Evolutionary conservation across 1,140 invertebrate species (phyloP).

Genomic region (Drosophila santomea): DNA sequence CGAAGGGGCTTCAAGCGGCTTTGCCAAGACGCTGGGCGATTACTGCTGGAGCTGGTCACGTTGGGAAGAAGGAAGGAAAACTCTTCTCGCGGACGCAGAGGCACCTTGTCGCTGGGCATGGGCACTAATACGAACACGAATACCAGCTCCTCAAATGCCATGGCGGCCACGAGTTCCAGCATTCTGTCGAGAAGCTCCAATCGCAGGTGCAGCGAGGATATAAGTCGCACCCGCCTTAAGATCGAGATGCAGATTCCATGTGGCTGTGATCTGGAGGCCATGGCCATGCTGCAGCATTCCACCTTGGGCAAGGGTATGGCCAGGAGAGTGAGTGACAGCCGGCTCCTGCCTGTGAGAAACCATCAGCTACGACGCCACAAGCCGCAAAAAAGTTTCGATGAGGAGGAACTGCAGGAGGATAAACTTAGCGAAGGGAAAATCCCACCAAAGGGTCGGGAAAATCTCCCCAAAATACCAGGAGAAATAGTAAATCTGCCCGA

Average conservation of each 20-base stretch:
- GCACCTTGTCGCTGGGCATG: conserved; percentile 55
- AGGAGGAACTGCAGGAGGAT: conserved; percentile 33
- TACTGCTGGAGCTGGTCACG: conserved; percentile 64
- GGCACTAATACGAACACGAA: conserved; percentile 67
- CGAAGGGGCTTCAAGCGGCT: conserved; percentile 91
- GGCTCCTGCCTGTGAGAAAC: conserved; percentile 24
- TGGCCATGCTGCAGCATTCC: conserved; percentile 75
- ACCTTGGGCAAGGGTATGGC: conserved; percentile 16
- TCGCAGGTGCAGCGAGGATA: conserved; percentile 74
- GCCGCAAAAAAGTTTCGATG: conserved; percentile 79
- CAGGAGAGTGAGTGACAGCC: conserved; percentile 58
- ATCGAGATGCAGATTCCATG: conserved; percentile 76
- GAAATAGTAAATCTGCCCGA: conserved; percentile 15
- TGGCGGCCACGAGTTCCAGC: conserved; percentile 70
- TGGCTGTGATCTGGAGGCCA: conserved; percentile 70
- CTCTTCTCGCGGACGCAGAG: conserved; percentile 49
- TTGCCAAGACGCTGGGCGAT: conserved; percentile 84
- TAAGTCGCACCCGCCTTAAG: conserved; percentile 67
- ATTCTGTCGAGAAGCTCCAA: conserved; percentile 77
- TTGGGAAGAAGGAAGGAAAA: conserved; percentile 42
- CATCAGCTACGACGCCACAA: conserved; percentile 43
- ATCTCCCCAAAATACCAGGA: neutral
- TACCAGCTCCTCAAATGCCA: conserved; percentile 66
- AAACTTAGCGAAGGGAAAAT: neutral
- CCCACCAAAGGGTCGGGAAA: neutral